Conservation (phyloP, 2,888 invertebrate genomes). For the Luperina nickerlii region DNA sequence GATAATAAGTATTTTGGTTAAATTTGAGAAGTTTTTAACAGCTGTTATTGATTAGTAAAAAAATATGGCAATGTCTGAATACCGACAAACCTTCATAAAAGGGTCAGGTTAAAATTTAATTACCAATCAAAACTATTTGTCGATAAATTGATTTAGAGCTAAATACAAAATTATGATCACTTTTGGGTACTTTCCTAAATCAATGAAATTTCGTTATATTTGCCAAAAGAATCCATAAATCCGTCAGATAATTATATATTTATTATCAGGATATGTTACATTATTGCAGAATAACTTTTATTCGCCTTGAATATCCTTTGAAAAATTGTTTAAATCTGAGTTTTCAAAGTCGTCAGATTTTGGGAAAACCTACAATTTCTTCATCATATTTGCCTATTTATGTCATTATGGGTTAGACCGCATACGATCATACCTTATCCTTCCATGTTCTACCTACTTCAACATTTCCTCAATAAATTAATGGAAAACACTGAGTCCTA, state of each 20-base stretch:
- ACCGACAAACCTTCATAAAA: not conserved
- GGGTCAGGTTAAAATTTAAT: not conserved
- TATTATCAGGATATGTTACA: too few relatives aligned
- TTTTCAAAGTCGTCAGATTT: not conserved
- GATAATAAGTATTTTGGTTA: not conserved
- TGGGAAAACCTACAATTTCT: not conserved
- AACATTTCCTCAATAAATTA: constrained; percentile 41
- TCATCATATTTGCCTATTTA: not conserved
- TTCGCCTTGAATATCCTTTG: not conserved
- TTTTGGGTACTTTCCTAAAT: too few relatives aligned
- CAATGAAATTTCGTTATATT: too few relatives aligned
- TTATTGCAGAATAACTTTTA: not conserved
- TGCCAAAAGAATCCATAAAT: too few relatives aligned
- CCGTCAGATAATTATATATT: too few relatives aligned
- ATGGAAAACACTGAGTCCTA: constrained; percentile 29
- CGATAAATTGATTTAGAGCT: too few relatives aligned
- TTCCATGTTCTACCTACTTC: not conserved
- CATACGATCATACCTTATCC: not conserved
- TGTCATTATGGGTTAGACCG: not conserved
- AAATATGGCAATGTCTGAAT: not conserved
- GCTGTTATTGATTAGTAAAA: not conserved
- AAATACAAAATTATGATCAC: too few relatives aligned
- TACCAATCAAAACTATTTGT: not conserved
- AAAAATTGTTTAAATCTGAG: not conserved
- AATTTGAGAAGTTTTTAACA: not conserved